phyloP scores from a whole-genome alignment of 2,888 invertebrate genomes.

The Apeira syringaria region DNA sequence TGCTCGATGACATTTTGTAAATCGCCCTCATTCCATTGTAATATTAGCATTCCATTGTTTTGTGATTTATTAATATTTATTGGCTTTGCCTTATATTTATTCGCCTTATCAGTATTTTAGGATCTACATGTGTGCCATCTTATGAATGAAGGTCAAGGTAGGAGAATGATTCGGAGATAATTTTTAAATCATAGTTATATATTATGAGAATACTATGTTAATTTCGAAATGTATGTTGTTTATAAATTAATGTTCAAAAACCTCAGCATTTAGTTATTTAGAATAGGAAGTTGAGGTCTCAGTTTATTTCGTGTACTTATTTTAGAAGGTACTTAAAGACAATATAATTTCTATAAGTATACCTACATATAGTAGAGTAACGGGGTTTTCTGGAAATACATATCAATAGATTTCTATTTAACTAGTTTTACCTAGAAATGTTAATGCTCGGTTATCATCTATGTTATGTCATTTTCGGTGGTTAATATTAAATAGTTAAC shows the following conservation, averaged over 20 bases:
- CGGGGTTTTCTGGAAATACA: constrained; percentile 1
- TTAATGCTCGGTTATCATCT: not conserved
- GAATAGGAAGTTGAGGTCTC: not conserved
- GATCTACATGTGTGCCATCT: constrained; percentile 14
- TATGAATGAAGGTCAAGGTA: constrained; percentile 1
- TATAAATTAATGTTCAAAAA: not conserved
- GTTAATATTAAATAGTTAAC: too few relatives aligned
- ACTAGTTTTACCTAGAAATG: not conserved
- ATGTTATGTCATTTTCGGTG: not conserved
- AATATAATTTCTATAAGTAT: not conserved
- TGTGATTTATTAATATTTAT: constrained; percentile 2
- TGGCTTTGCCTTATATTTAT: constrained; percentile 7
- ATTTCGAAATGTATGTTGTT: not conserved
- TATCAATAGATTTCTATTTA: constrained; percentile 5
- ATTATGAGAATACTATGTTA: not conserved
- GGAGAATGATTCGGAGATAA: too few relatives aligned
- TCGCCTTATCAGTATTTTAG: constrained; percentile 9
- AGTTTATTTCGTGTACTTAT: constrained; percentile 2
- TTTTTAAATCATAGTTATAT: too few relatives aligned
- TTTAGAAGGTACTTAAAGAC: constrained; percentile 6
- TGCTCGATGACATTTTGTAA: constrained; percentile 1
- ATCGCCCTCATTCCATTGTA: constrained; percentile 13
- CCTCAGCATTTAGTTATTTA: not conserved
- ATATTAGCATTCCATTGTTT: constrained; percentile 14
- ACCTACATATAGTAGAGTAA: not conserved